Conservation (phyloP, 2,113 vertebrate genomes). For the Leptocoma aspasia region DNA sequence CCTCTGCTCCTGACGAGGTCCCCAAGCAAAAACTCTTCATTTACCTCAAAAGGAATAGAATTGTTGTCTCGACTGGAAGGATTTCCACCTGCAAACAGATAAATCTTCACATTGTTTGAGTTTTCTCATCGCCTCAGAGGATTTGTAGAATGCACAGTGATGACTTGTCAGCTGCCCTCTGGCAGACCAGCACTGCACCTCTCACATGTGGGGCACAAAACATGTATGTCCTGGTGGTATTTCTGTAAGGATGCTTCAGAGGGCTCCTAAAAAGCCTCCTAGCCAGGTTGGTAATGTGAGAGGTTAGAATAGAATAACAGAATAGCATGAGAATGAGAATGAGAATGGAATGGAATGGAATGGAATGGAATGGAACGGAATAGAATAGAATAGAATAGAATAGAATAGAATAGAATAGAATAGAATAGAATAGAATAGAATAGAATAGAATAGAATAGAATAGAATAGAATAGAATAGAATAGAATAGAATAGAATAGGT, state of each 20-base stretch:
- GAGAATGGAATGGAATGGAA: neutral
- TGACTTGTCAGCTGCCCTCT: constrained; percentile 34
- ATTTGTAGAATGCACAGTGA: constrained; percentile 29
- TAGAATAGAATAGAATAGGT: no score
- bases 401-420: neutral
- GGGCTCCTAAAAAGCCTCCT: neutral
- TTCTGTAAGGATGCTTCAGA: neutral
- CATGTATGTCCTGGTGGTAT: neutral
- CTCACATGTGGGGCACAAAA: neutral
- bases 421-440: neutral
- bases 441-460: neutral
- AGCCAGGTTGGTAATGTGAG: neutral
- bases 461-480: neutral
- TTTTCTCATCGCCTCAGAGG: constrained; percentile 1
- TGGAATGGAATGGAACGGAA: no score
- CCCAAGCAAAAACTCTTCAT: constrained; percentile 37
- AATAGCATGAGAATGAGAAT: neutral
- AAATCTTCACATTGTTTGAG: constrained; percentile 44
- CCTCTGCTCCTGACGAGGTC: neutral
- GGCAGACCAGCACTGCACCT: neutral
- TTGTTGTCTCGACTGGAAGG: constrained; percentile 59
- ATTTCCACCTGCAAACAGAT: constrained; percentile 44
- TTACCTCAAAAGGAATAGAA: constrained; percentile 56
- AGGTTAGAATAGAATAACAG: neutral
- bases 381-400: neutral